Evolutionary conservation across 1,140 invertebrate genomes (phyloP), one percentile per base, ranked within the genome.

Genomic region (Trichonephila inaurata): DNA sequence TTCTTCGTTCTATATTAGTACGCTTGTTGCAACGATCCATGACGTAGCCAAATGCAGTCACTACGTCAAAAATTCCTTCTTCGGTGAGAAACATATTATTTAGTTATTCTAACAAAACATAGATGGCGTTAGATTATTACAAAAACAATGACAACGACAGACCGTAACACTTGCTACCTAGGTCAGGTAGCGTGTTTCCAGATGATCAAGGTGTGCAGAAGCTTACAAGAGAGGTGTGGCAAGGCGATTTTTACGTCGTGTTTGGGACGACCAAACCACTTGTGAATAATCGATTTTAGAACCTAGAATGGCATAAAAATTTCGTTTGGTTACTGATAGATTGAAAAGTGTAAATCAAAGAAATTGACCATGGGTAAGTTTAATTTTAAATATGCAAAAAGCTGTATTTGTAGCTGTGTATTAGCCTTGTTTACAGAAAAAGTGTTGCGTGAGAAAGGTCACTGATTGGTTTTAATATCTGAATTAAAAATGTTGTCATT

Each of bases 141-240:
- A 16, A 85, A n/a, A 85, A 85, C 83, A 85, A 85, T 85, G 12
- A 58, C n/a, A 85, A 85, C n/a, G 10, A 85, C 44, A 60, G 58
- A 85, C n/a, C n/a, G n/a, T n/a, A n/a, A n/a, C n/a, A n/a, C 83
- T 33, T 60, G 44, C 58, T 85, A 85, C 83, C 83, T 85, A 61
- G 83, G 83, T 85, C 83, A 85, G 82, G 83, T 85, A 85, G 83
- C 83, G 83, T 85, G n/a, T 85, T 24, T 85, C n/a, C 83, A 85
- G n/a, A 85, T 61, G 83, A 85, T 85, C 83, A 85, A 85, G 83
- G 83, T 61, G 83, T 24, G 83, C 51, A 24, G 28, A 81, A 81
- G 72, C 72, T 33, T 44, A 81, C 18, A 14, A 58, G n/a, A 60
- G 83, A 85, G 83, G 83, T 61, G 83, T 85, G 83, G 83, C 51